Base-by-base conservation (phyloP, 1,140 invertebrate species). In the Semibalanus balanoides region DNA sequence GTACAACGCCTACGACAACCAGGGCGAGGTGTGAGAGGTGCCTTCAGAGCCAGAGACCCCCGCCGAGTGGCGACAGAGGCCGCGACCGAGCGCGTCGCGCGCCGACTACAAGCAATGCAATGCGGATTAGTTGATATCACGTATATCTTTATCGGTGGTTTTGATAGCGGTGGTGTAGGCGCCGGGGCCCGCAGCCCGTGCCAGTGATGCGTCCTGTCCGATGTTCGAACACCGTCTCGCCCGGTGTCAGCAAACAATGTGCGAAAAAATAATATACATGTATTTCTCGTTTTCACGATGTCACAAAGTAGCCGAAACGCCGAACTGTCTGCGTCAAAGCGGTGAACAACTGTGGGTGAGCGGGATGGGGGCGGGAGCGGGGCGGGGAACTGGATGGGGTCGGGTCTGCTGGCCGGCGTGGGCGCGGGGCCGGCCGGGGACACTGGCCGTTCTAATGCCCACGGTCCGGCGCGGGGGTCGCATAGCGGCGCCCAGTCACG, bases 1-100 rank as follows among this genome's bases (percentile, higher is more conserved):
- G 69, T 83, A 82, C 76, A 83, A 83, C 78, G 77, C 76, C 70
- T 64, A 76, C 27, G 81, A 83, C 71, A 83, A 83, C 75, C 78
- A 81, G 74, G 82, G 82, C 22, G 82, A 83, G 74, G 30, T 81
- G 19, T 79, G 77, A 31, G 31, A n/a, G n/a, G n/a, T n/a, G n/a
- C n/a, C n/a, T n/a, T n/a, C 74, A 17, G 74, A 35, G 74, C 30
- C 43, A 22, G 19, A 35, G 14, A n/a, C 40, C n/a, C 5, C 35
- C 35, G 35, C 35, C 35, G 9, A 74, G 9, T 9, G 30, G 64
- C 28, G 64, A 31, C 28, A 51, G 22, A 25, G 51, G 51, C 51
- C 51, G 22, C 51, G 14, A 19, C 51, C 51, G 51, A 17, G 35
- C 35, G 7, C 11, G 51, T 25, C 51, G 22, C 51, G 11, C 35